phyloP scores from a whole-genome alignment of 2,113 vertebrate genomes.

The Corythaixoides concolor region DNA sequence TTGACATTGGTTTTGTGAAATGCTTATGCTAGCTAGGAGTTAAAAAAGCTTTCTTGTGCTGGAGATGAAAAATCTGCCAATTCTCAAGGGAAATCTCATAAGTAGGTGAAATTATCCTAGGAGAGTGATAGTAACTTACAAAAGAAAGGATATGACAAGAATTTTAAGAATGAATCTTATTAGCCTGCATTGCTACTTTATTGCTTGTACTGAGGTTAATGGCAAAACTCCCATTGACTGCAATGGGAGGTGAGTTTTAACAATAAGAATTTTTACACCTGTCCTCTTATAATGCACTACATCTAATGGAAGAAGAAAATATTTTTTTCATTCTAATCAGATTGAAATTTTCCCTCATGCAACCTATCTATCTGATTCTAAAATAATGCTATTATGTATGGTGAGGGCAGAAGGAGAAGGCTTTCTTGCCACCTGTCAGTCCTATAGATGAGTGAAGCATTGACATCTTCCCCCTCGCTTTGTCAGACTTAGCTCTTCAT shows the following conservation, averaged over 20 bases:
- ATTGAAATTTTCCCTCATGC: neutral
- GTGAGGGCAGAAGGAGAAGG: neutral
- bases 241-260: neutral
- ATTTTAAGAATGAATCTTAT: conserved; percentile 46
- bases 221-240: neutral
- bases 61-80: neutral
- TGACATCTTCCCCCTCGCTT: neutral
- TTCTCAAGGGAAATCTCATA: conserved; percentile 13
- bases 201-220: neutral
- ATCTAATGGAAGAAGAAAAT: neutral
- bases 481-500: neutral
- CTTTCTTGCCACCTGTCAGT: neutral
- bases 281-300: neutral
- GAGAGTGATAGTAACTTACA: neutral
- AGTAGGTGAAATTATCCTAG: conserved; percentile 28
- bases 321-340: neutral
- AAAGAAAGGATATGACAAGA: neutral
- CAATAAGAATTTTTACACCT: neutral
- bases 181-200: neutral
- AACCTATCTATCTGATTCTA: neutral
- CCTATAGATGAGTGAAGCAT: neutral
- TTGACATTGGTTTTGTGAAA: neutral
- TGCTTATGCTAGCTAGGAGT: neutral
- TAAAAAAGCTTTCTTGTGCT: neutral
- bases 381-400: neutral